These are phyloP conservation scores for Nesospiza acunhae DNA, from an alignment of 2,113 vertebrate species.

Conservation along the genomic window DNA sequence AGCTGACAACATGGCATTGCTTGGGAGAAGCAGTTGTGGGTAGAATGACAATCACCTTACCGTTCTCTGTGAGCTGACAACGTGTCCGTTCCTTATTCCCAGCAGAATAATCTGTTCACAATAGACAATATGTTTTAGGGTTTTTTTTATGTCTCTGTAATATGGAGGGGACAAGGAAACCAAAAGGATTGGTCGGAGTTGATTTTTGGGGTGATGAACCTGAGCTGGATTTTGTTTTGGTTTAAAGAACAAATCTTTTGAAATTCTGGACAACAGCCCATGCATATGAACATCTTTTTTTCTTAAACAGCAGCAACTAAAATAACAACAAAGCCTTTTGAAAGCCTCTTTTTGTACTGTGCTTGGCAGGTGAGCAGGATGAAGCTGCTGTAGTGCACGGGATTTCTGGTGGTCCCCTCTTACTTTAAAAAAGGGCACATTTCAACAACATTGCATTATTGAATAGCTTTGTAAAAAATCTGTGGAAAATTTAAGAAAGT, in stretches of 20 bases:
- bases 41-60: neutral
- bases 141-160: neutral
- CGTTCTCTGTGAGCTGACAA: neutral
- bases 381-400: neutral
- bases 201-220: neutral
- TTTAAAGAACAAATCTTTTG: neutral
- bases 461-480: neutral
- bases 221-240: neutral
- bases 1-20: neutral
- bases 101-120: neutral
- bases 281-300: neutral
- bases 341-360: neutral
- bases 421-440: neutral
- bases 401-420: neutral
- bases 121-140: neutral
- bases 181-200: neutral
- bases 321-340: neutral
- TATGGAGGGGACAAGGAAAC: accelerated
- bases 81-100: neutral
- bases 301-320: neutral
- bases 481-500: neutral
- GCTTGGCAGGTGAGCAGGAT: neutral
- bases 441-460: neutral
- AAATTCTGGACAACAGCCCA: neutral
- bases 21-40: neutral